A percentile compares a stretch with the other conserved stretches of the same genome.
Evolutionary conservation across 2,797 vertebrate species (phyloP).

Genomic region (Malacoraja senta): DNA sequence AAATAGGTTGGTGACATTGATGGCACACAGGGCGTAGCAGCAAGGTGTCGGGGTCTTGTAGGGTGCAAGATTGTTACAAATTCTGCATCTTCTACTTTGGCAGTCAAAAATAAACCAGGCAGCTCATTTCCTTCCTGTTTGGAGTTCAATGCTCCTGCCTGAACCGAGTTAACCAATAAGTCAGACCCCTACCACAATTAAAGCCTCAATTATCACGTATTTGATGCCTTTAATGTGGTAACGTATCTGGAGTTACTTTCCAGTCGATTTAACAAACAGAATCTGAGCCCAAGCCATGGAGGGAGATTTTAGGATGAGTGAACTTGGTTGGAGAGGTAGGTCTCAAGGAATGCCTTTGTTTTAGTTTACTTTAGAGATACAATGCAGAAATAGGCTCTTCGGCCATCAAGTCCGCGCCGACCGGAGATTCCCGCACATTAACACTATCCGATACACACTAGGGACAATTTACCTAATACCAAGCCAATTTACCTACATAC

Average conservation of each 20-base stretch:
- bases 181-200: background rate
- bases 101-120: background rate
- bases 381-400: too few species aligned
- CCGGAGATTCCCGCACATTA: too few species aligned
- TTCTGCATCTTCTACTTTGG: background rate
- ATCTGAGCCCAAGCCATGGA: background rate
- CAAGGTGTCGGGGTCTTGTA: too few species aligned
- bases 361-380: too few species aligned
- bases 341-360: background rate
- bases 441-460: too few species aligned
- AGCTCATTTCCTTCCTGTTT: background rate
- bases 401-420: too few species aligned
- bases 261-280: background rate
- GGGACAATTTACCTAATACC: too few species aligned
- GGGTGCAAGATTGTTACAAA: background rate
- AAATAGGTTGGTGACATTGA: constrained; percentile 41
- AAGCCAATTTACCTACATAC: too few species aligned
- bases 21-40: background rate
- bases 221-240: background rate
- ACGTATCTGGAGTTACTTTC: background rate
- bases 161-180: background rate
- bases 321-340: background rate
- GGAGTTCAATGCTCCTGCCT: background rate
- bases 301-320: background rate
- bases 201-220: background rate